A percentile compares a stretch with the other conserved stretches of the same genome.
Conservation (phyloP, 2,797 vertebrate species). For the Siniperca obscura region DNA sequence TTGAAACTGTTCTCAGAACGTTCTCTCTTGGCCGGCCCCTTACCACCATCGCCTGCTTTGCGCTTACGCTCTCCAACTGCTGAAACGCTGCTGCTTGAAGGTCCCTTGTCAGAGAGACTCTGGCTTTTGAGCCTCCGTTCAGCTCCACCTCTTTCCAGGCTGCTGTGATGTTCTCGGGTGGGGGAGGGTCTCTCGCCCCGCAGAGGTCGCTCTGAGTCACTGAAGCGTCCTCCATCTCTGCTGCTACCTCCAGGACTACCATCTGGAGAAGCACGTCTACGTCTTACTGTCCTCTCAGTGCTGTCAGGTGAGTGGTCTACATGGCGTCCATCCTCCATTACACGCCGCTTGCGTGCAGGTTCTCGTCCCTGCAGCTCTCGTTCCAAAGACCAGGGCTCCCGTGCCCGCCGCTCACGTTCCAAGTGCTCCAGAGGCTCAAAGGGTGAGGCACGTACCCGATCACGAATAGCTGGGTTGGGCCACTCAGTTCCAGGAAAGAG, state of each 20-base stretch:
- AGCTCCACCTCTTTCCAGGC: conserved; percentile 87
- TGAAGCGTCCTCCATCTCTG: conserved; percentile 92
- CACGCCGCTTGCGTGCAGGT: conserved; percentile 90
- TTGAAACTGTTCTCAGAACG: conserved; percentile 84
- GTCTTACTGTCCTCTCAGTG: conserved; percentile 89
- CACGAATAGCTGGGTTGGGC: conserved; percentile 93
- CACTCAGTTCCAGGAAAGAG: conserved; percentile 93
- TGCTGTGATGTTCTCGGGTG: conserved; percentile 86
- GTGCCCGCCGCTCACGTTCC: conserved; percentile 88
- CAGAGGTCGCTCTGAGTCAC: conserved; percentile 91
- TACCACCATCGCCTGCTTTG: conserved; percentile 87
- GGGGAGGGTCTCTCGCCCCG: conserved; percentile 91
- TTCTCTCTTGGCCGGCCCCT: conserved; percentile 88
- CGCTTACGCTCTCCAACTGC: conserved; percentile 82
- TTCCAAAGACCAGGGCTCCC: conserved; percentile 96
- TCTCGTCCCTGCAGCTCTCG: conserved; percentile 92
- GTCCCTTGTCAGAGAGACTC: conserved; percentile 76
- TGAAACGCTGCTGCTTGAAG: conserved; percentile 48
- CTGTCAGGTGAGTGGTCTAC: conserved; percentile 95
- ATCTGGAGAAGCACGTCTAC: conserved; percentile 92
- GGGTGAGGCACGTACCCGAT: conserved; percentile 90
- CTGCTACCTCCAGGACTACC: conserved; percentile 86
- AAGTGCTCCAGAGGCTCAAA: conserved; percentile 95
- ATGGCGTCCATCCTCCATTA: conserved; percentile 91
- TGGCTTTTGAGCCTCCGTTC: conserved; percentile 86